These are phyloP conservation scores for Fulica atra DNA, from an alignment of 2,113 vertebrate species.

Conservation along the genomic window DNA sequence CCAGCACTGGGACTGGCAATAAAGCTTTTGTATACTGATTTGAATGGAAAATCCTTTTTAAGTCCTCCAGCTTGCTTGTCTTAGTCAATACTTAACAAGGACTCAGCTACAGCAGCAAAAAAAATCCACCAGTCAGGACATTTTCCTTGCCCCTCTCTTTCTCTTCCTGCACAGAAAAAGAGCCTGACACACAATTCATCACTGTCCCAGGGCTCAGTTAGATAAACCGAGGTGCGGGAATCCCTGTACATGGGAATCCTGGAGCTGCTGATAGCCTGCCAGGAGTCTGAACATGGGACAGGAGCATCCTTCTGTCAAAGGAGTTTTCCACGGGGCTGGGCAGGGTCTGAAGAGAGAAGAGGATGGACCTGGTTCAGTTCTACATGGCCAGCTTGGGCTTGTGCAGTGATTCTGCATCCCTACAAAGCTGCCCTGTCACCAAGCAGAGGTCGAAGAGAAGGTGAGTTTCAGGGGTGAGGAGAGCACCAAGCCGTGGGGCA, in stretches of 20 bases:
- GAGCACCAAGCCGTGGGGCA: neutral
- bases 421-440: neutral
- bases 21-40: conserved; percentile 36
- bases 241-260: neutral
- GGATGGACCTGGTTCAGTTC: neutral
- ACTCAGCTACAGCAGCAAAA: neutral
- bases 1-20: neutral
- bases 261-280: neutral
- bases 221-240: neutral
- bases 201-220: neutral
- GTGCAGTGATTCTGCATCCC: neutral
- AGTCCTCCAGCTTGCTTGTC: conserved; percentile 17
- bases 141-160: neutral
- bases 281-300: neutral
- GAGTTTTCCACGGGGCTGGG: neutral
- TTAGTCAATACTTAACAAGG: conserved; percentile 23
- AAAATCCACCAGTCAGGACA: neutral
- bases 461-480: neutral
- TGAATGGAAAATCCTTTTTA: conserved; percentile 54
- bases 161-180: neutral
- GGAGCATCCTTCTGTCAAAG: neutral
- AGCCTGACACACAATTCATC: neutral
- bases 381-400: neutral
- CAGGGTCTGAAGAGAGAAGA: neutral
- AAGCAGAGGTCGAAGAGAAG: neutral